Percentiles rank a stretch among this genome's conserved stretches.
Evolutionary conservation across 2,113 vertebrate species (phyloP).

Genomic region (Phrynosoma blainvillii): DNA sequence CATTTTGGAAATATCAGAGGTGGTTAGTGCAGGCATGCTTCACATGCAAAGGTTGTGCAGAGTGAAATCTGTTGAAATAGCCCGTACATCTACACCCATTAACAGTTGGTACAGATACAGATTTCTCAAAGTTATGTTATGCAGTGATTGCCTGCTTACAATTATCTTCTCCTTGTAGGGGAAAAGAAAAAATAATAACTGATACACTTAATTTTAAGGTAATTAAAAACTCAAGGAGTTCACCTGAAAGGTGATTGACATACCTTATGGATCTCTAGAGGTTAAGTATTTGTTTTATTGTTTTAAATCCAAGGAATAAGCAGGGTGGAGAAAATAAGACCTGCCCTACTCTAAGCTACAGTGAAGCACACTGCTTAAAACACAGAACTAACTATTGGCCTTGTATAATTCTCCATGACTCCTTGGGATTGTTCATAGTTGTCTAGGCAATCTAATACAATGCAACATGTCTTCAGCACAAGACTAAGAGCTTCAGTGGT

Average conservation of each 20-base stretch:
- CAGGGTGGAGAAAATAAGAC: not conserved
- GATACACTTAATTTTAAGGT: slow-evolving; percentile 18
- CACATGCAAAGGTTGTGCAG: not conserved
- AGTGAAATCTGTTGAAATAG: not conserved
- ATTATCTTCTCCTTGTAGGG: not conserved
- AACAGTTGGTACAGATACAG: not conserved
- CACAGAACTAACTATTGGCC: not conserved
- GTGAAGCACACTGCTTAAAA: not conserved
- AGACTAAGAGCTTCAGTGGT: not conserved
- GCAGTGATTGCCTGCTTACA: not conserved
- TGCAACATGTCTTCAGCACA: not conserved
- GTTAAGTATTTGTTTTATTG: not conserved
- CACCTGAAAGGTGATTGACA: not conserved
- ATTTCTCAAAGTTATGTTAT: slow-evolving; percentile 1
- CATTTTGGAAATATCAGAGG: not conserved
- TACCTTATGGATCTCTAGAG: slow-evolving; percentile 19
- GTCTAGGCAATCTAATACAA: not conserved
- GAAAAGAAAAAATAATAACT: not conserved
- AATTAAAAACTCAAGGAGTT: slow-evolving; percentile 4
- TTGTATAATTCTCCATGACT: no score
- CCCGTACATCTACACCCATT: not conserved
- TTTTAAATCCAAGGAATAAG: not conserved
- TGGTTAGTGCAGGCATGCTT: not conserved
- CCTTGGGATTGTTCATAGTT: not conserved
- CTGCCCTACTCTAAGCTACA: not conserved